Evolutionary conservation across 23 tunicate species (phyloP).

Genomic region (Oikopleura dioica): DNA sequence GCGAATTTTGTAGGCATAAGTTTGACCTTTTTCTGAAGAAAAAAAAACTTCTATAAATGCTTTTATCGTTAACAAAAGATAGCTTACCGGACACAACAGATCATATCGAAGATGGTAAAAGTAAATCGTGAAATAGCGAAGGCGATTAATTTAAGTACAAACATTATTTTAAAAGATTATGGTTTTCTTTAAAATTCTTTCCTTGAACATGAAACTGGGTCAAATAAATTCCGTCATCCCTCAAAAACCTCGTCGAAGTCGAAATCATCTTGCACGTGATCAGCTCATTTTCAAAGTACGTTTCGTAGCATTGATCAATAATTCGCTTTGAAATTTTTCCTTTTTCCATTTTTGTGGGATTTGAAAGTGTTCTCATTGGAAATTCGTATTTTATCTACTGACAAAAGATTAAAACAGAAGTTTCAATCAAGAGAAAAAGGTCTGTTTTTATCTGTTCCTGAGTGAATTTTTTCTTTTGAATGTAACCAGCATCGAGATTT

Average conservation of each 20-base stretch:
- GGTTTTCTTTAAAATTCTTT: neutral
- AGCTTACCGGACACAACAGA: neutral
- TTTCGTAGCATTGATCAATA: neutral
- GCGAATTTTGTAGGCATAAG: no score
- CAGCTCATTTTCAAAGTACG: neutral
- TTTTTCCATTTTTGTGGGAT: neutral
- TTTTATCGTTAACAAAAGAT: neutral
- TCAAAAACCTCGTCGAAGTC: neutral
- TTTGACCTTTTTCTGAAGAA: no score
- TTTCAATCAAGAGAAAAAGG: no score
- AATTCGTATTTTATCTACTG: neutral
- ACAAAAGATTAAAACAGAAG: no score
- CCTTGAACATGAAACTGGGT: neutral
- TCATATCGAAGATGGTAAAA: neutral
- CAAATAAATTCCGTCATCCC: neutral
- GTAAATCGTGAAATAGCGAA: no score
- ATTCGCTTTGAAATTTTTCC: neutral
- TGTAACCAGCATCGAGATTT: neutral
- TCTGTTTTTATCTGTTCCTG: no score
- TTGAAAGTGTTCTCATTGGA: neutral
- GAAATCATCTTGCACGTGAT: neutral
- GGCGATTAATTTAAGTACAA: no score
- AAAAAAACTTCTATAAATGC: neutral
- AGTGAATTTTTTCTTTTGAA: neutral
- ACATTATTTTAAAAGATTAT: neutral